phyloP scores from a whole-genome alignment of 2,797 vertebrate genomes.

The Antennarius maculatus region DNA sequence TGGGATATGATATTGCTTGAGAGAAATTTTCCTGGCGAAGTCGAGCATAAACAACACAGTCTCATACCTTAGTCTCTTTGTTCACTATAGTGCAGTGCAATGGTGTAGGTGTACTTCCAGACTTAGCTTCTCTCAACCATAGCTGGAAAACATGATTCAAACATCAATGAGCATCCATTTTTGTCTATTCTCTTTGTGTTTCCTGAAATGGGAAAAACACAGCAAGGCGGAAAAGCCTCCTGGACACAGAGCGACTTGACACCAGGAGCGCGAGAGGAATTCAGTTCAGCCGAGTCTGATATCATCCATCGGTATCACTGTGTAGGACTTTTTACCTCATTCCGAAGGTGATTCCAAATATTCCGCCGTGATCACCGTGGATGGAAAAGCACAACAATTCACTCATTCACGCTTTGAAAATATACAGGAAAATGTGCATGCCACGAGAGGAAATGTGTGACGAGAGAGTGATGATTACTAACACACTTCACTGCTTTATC shows the following conservation, averaged over 20 bases:
- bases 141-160: conserved; percentile 52
- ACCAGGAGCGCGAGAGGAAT: conserved; percentile 9
- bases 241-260: conserved; percentile 17
- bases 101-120: conserved; percentile 49
- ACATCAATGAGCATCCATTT: conserved; percentile 44
- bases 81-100: conserved; percentile 44
- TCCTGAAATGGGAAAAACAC: conserved; percentile 27
- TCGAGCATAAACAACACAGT: conserved; percentile 10
- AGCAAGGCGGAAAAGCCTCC: conserved; percentile 23
- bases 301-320: not conserved
- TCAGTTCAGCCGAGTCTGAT: conserved; percentile 1
- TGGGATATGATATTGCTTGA: conserved; percentile 22
- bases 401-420: conserved; percentile 31
- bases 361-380: conserved; percentile 1
- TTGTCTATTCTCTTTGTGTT: conserved; percentile 68
- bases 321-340: not conserved
- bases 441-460: conserved; percentile 1
- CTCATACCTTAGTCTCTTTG: conserved; percentile 61
- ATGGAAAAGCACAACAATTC: conserved; percentile 6
- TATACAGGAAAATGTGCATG: no score
- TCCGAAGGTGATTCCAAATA: conserved; percentile 1
- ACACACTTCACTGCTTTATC: not conserved
- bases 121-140: conserved; percentile 43
- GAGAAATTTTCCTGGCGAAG: conserved; percentile 20
- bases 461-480: conserved; percentile 6